Evolutionary conservation across 2,888 invertebrate species (phyloP).

Genomic region (Rhingia campestris): DNA sequence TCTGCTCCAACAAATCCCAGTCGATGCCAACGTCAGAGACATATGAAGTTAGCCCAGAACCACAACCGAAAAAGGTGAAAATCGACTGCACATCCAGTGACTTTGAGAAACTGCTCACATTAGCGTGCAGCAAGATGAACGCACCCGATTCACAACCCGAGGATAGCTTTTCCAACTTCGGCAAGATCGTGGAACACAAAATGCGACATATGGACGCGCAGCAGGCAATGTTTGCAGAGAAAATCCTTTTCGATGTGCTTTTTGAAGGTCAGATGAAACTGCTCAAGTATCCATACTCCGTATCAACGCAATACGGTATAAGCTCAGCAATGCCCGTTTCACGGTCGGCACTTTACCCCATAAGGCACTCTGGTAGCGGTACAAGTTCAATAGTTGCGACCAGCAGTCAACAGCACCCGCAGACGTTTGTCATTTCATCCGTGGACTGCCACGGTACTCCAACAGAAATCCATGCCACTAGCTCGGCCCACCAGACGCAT

Average conservation of each 20-base stretch:
- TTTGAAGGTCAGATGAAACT: constrained; percentile 82
- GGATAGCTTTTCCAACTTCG: constrained; percentile 80
- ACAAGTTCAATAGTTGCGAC: constrained; percentile 54
- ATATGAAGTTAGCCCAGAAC: constrained; percentile 76
- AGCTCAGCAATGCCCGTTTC: constrained; percentile 58
- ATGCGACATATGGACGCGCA: constrained; percentile 80
- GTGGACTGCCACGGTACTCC: constrained; percentile 67
- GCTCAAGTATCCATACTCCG: constrained; percentile 75
- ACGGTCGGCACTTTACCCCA: constrained; percentile 51
- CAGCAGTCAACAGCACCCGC: constrained; percentile 61
- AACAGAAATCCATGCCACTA: constrained; percentile 70
- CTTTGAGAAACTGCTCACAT: constrained; percentile 79
- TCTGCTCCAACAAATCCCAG: constrained; percentile 65
- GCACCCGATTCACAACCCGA: constrained; percentile 76
- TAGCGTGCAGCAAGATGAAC: constrained; percentile 80
- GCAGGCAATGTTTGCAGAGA: constrained; percentile 81
- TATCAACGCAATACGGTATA: constrained; percentile 47
- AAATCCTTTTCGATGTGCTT: constrained; percentile 81
- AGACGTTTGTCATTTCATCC: constrained; percentile 68
- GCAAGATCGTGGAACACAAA: constrained; percentile 82
- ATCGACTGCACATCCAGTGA: constrained; percentile 80
- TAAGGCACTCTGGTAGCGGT: constrained; percentile 25
- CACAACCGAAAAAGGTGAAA: constrained; percentile 78
- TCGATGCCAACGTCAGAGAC: constrained; percentile 21
- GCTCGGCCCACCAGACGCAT: constrained; percentile 64